Evolutionary conservation across 2,113 vertebrate species (phyloP), one percentile per base, ranked within the genome.

Genomic region (Lontra canadensis): DNA sequence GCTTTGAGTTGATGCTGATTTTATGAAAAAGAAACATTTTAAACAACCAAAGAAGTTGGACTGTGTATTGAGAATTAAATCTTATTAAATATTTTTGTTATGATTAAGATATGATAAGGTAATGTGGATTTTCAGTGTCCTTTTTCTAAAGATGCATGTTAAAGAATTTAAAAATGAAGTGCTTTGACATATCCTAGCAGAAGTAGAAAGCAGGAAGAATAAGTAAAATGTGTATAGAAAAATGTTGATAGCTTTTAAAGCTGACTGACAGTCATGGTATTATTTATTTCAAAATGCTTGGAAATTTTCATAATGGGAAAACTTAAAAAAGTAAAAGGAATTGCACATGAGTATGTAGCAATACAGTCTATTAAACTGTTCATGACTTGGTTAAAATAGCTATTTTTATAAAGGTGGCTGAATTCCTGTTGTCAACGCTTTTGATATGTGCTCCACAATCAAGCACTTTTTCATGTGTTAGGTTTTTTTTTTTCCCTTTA

Each of bases 251-350:
- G 61, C 3, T 90, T 92, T 92, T 59, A 39, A 90, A 96, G 10
- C 21, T 76, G 12, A 12, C 2, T 63, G 23, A 74, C 71, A 21
- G 9, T 67, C 59, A 63, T 83, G 59, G 26, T 71, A 23, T 59
- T 95, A 34, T 90, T 97, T 83, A 69, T 31, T 63, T 84, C 13
- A 14, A 10, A 59, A 88, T 15, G 3, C 18, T 73, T 57, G 1
- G 7, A 91, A 95, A 91, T 81, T 76, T 88, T 93, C 20, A 65
- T 88, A 69, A 59, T 93, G 44, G 67, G 80, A 81, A 90, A 29
- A 4, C 25, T 21, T 47, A 59, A 82, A 65, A 44, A 42, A 65
- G 4, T 47, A 42, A 92, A 87, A 87, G 2, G 26, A 57, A 97
- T 91, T 67, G 7, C 8, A 67, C 7, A 6, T 63, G 5, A 81